Evolutionary conservation across 2,113 vertebrate genomes (phyloP).

Genomic region (Dendrocopos noguchii): DNA sequence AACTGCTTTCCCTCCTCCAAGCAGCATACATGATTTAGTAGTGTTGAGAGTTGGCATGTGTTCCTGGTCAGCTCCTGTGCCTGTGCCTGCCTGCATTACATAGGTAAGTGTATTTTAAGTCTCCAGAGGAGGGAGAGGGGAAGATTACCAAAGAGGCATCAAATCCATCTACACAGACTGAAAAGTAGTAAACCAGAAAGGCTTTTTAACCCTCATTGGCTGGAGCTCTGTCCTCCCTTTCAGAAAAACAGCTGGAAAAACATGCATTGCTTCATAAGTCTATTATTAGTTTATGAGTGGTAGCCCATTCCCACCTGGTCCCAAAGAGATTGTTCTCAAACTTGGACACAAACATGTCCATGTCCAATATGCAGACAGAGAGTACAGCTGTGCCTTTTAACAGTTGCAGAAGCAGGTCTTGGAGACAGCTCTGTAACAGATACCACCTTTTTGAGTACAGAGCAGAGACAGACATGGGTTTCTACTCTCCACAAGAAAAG

Average conservation of each 20-base stretch:
- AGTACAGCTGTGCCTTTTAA: accelerated
- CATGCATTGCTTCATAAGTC: neutral
- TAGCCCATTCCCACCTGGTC: neutral
- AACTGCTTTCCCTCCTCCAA: constrained; percentile 32
- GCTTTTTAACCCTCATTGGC: neutral
- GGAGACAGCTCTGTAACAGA: neutral
- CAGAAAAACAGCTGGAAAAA: neutral
- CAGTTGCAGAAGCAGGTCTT: neutral
- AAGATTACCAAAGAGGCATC: neutral
- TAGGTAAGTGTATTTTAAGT: neutral
- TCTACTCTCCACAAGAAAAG: neutral
- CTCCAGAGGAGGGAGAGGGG: neutral
- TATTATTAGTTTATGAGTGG: neutral
- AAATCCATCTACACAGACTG: neutral
- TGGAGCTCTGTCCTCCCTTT: neutral
- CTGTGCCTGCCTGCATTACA: neutral
- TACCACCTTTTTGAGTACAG: accelerated
- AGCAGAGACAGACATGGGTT: neutral
- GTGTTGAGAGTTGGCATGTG: neutral
- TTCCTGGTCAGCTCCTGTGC: neutral
- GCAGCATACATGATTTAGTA: neutral
- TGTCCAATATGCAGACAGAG: neutral
- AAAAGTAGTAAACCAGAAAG: neutral
- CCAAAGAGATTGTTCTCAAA: neutral
- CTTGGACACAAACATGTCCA: neutral